phyloP scores from a whole-genome alignment of 2,113 vertebrate genomes.

The Solea solea region DNA sequence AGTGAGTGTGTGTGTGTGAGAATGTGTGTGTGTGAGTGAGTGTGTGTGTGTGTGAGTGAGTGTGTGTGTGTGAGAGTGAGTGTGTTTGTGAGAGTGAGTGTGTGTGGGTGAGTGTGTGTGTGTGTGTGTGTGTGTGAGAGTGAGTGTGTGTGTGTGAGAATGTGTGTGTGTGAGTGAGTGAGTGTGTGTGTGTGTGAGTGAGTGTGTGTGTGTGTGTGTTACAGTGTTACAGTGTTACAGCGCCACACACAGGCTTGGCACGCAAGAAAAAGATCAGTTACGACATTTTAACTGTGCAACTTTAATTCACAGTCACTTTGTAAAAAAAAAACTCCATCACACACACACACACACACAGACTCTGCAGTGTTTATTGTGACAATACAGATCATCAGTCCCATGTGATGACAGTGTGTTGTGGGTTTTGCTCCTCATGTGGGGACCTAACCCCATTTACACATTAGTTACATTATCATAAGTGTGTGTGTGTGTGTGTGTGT shows the following conservation, averaged over 20 bases:
- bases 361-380: background rate
- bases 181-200: background rate
- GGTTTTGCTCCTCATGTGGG: too few relatives aligned
- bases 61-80: too few relatives aligned
- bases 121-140: background rate
- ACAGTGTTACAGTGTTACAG: too few relatives aligned
- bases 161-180: background rate
- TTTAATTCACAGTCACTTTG: too few relatives aligned
- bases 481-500: conserved; percentile 1
- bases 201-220: background rate
- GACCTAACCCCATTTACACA: too few relatives aligned
- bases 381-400: background rate
- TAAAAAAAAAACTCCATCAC: background rate
- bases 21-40: too few relatives aligned
- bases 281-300: too few relatives aligned
- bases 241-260: too few relatives aligned
- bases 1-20: background rate
- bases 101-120: background rate
- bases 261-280: too few relatives aligned
- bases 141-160: too few relatives aligned
- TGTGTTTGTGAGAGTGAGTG: background rate
- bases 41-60: background rate
- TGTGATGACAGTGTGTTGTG: background rate
- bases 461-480: background rate
- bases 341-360: background rate